Evolutionary conservation across 92 coral and sea anemone genomes (phyloP).

Genomic region (Pocillopora grandis): DNA sequence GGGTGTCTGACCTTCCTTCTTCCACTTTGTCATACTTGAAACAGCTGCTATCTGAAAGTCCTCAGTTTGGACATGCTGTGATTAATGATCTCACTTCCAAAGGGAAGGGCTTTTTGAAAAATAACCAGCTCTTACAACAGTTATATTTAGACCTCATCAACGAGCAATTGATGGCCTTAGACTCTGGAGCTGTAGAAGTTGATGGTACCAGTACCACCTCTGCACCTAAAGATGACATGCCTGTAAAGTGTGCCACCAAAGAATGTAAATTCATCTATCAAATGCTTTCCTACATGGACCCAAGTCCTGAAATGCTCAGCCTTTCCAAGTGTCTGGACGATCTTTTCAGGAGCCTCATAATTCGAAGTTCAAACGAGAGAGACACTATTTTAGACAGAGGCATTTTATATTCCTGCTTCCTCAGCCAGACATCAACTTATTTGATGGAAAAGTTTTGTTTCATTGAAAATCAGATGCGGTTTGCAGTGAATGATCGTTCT

Average conservation of each 20-base stretch:
- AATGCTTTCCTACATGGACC: conserved; percentile 76
- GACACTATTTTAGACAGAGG: conserved; percentile 60
- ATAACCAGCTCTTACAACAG: conserved; percentile 73
- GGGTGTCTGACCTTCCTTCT: conserved; percentile 68
- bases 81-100: conserved; percentile 67
- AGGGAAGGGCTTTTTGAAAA: conserved; percentile 65
- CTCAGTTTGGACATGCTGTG: conserved; percentile 80
- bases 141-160: conserved; percentile 68
- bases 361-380: conserved; percentile 37
- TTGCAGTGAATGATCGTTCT: conserved; percentile 21
- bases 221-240: neutral
- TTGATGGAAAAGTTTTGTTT: conserved; percentile 74
- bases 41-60: conserved; percentile 66
- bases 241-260: neutral
- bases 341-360: conserved; percentile 67
- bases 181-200: conserved; percentile 17
- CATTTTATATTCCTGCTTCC: conserved; percentile 73
- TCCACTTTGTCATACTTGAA: conserved; percentile 62
- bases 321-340: conserved; percentile 58
- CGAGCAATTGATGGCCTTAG: conserved; percentile 52
- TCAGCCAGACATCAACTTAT: conserved; percentile 62
- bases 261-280: conserved; percentile 46
- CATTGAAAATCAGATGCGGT: conserved; percentile 75
- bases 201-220: neutral
- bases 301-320: conserved; percentile 63